A percentile compares a stretch with the other conserved stretches of the same genome.
Evolutionary conservation across 2,113 vertebrate species (phyloP).

Genomic region (Coreoperca whiteheadi): DNA sequence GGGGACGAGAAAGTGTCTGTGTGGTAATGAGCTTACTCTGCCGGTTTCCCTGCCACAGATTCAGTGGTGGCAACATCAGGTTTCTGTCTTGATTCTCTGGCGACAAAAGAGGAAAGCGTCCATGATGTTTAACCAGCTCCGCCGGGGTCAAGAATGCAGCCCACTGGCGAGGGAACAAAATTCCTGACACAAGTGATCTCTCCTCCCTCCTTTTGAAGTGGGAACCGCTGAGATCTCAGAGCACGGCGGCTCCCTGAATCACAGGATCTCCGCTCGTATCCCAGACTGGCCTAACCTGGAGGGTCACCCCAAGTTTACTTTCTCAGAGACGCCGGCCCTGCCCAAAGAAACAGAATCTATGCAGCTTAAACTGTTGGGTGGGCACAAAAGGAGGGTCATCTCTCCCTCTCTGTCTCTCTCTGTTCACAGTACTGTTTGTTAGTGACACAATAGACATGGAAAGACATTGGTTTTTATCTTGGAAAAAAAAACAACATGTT

Average conservation of each 20-base stretch:
- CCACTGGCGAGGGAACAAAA: constrained; percentile 80
- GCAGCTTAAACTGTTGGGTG: constrained; percentile 85
- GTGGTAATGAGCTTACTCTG: constrained; percentile 76
- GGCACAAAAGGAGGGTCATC: constrained; percentile 77
- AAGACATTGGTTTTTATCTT: constrained; percentile 57
- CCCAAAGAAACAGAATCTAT: constrained; percentile 87
- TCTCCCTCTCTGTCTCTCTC: constrained; percentile 53
- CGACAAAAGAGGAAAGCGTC: constrained; percentile 82
- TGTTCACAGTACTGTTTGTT: constrained; percentile 68
- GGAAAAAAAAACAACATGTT: constrained; percentile 38
- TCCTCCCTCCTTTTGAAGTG: constrained; percentile 81
- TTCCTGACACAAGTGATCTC: constrained; percentile 81
- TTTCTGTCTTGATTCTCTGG: constrained; percentile 76
- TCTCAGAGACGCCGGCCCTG: constrained; percentile 85
- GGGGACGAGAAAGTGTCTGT: constrained; percentile 55
- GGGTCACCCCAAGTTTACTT: constrained; percentile 90
- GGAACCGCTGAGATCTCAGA: constrained; percentile 70
- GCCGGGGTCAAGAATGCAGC: constrained; percentile 85
- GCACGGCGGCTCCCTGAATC: constrained; percentile 72
- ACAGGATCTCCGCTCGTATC: constrained; percentile 75
- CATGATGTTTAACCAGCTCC: constrained; percentile 84
- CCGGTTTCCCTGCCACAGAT: constrained; percentile 66
- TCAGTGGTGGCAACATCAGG: constrained; percentile 81
- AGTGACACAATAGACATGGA: constrained; percentile 67
- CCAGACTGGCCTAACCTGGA: constrained; percentile 87